Conservation (phyloP, 2,113 vertebrate species). For the Dasyurus viverrinus region DNA sequence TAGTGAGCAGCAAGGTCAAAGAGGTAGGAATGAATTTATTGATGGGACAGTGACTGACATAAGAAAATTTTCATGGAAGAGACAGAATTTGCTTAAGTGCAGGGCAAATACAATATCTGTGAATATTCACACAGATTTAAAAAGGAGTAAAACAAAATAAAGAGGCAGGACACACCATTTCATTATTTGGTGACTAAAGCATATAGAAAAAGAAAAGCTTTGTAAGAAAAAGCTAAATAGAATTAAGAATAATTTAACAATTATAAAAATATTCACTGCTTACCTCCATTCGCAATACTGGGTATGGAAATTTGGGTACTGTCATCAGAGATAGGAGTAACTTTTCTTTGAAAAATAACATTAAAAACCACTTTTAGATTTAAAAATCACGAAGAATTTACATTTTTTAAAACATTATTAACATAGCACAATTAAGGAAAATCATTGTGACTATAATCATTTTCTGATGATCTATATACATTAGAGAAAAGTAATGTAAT, state of each 20-base stretch:
- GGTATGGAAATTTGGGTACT: slow-evolving; percentile 93
- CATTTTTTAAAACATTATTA: neutral
- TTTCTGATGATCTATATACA: neutral
- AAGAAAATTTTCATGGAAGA: neutral
- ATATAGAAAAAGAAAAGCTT: neutral
- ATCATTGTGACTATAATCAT: neutral
- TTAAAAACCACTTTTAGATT: too few species aligned
- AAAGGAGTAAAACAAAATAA: neutral
- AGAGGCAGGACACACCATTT: neutral
- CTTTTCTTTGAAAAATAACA: slow-evolving; percentile 89
- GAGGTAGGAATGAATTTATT: neutral
- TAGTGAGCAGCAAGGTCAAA: neutral
- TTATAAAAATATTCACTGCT: slow-evolving; percentile 57
- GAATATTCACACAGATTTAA: neutral
- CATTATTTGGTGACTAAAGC: neutral
- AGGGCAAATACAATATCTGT: neutral
- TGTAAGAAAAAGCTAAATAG: neutral
- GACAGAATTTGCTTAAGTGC: neutral
- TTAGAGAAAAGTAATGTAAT: too few species aligned
- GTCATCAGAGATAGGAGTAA: slow-evolving; percentile 94
- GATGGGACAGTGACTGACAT: neutral
- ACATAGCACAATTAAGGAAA: neutral
- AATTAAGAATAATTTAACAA: neutral
- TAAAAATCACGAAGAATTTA: neutral
- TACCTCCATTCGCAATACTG: slow-evolving; percentile 96